Percentiles rank a stretch among this genome's conserved stretches.
These are phyloP conservation scores for Gracilinanus agilis DNA, from an alignment of 2,113 vertebrate species.

Conservation along the genomic window DNA sequence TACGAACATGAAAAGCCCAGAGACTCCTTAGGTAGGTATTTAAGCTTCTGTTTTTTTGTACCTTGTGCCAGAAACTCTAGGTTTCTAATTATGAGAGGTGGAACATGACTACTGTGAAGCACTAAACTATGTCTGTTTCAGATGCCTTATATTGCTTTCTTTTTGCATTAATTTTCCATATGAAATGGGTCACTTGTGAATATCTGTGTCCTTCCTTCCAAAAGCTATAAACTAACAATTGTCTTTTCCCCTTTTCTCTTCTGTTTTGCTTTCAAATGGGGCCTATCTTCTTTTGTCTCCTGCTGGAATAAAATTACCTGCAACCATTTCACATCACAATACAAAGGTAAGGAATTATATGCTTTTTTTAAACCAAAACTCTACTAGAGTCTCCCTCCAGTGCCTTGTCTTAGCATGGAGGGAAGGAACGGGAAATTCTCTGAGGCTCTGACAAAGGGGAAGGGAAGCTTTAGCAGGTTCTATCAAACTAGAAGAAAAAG, in stretches of 20 bases:
- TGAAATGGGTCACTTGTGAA: neutral
- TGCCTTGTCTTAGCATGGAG: neutral
- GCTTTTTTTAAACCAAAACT: neutral
- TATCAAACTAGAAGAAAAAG: neutral
- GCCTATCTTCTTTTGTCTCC: neutral
- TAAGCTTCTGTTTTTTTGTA: conserved; percentile 32
- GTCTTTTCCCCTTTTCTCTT: conserved; percentile 27
- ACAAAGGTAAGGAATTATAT: conserved; percentile 65
- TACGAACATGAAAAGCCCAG: conserved; percentile 6
- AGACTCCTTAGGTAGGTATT: neutral
- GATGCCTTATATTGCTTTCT: neutral
- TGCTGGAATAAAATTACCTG: conserved; percentile 39
- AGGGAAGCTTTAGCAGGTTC: neutral
- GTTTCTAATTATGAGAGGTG: conserved; percentile 30
- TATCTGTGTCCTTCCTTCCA: conserved; percentile 42
- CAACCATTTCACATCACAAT: conserved; percentile 14
- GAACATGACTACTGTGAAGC: conserved; percentile 1
- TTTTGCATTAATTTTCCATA: neutral
- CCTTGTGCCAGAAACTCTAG: conserved; percentile 40
- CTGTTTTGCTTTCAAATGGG: neutral
- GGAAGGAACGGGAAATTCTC: neutral
- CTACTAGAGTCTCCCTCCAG: neutral
- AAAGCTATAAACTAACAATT: neutral
- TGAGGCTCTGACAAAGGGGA: neutral
- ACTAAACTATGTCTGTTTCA: neutral